These are phyloP conservation scores for Caenorhabditis inopinata DNA, from an alignment of 1,140 invertebrate species.

Conservation along the genomic window DNA sequence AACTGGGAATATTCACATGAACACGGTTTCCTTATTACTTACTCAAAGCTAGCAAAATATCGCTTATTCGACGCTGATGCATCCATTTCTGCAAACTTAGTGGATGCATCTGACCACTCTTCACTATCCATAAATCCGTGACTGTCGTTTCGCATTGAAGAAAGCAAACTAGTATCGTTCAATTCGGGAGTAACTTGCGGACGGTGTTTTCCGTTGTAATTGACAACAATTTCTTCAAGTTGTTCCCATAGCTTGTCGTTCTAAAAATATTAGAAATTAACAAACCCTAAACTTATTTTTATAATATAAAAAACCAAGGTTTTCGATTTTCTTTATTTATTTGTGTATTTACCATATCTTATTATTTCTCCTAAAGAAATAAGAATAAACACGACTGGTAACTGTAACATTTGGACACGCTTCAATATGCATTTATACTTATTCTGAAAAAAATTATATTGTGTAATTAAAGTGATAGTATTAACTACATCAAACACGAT, in stretches of 20 bases:
- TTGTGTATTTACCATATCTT: too few relatives aligned
- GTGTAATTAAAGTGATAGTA: too few relatives aligned
- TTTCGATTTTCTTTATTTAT: too few relatives aligned
- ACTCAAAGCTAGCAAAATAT: neutral
- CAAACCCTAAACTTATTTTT: too few relatives aligned
- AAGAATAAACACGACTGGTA: too few relatives aligned
- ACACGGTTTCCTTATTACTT: neutral
- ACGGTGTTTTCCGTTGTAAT: neutral
- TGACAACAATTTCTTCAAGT: neutral
- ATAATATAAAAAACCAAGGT: too few relatives aligned
- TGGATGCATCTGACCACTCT: neutral
- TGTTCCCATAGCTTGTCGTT: neutral
- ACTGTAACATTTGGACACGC: too few relatives aligned
- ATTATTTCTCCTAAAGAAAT: too few relatives aligned
- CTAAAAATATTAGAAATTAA: neutral
- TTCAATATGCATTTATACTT: too few relatives aligned
- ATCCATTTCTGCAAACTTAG: conserved; percentile 18
- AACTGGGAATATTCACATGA: neutral
- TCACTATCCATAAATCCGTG: neutral
- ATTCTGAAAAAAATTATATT: too few relatives aligned
- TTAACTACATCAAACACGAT: too few relatives aligned
- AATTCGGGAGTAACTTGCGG: neutral
- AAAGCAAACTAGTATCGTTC: neutral
- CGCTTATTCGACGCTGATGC: neutral
- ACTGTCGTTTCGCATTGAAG: neutral